Evolutionary conservation across 2,888 invertebrate species (phyloP).

Genomic region (Ctena decussata): DNA sequence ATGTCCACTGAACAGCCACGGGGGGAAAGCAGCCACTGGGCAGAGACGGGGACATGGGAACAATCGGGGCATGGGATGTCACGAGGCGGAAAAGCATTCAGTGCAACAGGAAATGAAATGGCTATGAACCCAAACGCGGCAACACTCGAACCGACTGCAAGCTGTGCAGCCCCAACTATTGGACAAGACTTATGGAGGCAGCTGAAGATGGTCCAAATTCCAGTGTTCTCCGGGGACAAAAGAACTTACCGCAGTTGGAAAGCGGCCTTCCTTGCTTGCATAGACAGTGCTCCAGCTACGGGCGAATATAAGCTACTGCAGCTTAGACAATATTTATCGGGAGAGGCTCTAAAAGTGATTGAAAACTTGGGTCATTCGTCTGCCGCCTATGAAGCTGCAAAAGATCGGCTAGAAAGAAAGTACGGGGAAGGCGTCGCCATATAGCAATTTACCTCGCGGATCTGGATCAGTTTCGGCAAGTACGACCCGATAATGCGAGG

Average conservation of each 20-base stretch:
- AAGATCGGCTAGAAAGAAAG: no score
- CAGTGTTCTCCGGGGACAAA: background rate
- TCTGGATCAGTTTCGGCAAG: background rate
- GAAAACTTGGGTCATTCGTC: no score
- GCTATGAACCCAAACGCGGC: background rate
- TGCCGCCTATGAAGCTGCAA: no score
- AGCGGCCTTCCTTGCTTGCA: conserved; percentile 7
- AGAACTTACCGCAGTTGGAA: no score
- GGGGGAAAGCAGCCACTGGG: background rate
- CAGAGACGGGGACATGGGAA: background rate
- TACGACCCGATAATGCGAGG: background rate
- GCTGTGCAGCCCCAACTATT: background rate
- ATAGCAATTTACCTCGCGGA: background rate
- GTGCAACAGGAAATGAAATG: background rate
- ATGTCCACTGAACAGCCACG: no score
- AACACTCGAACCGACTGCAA: background rate
- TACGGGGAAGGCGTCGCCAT: no score
- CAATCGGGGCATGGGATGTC: background rate
- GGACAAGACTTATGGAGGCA: background rate
- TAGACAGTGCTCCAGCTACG: conserved; percentile 24
- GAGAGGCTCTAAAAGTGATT: no score
- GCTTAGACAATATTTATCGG: no score
- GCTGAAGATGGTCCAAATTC: conserved; percentile 1
- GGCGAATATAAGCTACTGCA: no score
- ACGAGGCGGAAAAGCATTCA: background rate